These are phyloP conservation scores for Sisyra terminalis DNA, from an alignment of 2,888 invertebrate species.

Conservation along the genomic window DNA sequence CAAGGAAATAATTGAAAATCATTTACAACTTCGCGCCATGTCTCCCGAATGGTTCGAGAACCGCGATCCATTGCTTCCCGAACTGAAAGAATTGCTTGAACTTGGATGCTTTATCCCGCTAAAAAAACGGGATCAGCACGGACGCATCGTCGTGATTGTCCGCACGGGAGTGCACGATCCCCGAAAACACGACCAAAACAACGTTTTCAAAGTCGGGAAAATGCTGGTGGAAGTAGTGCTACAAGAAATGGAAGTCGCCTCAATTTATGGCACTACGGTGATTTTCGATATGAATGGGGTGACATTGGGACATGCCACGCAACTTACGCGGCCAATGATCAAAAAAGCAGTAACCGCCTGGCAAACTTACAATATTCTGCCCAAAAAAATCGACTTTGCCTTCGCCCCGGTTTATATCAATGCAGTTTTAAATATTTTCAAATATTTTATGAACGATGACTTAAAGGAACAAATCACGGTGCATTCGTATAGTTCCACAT, in stretches of 20 bases:
- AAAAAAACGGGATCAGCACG: conserved; percentile 27
- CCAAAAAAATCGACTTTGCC: conserved; percentile 47
- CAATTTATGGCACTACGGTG: conserved; percentile 34
- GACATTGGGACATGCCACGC: conserved; percentile 36
- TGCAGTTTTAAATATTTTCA: conserved; percentile 47
- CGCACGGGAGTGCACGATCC: conserved; percentile 42
- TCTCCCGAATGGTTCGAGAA: conserved; percentile 42
- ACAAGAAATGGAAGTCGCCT: conserved; percentile 30
- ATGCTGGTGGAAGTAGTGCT: conserved; percentile 44
- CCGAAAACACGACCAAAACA: conserved; percentile 32
- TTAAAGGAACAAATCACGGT: conserved; percentile 37
- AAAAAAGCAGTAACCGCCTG: conserved; percentile 43
- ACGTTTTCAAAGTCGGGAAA: conserved; percentile 43
- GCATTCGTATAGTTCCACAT: conserved; percentile 18
- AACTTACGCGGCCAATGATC: conserved; percentile 37
- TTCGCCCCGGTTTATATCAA: conserved; percentile 50
- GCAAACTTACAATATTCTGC: conserved; percentile 54
- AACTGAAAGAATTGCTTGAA: conserved; percentile 36
- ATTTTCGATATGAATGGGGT: conserved; percentile 44
- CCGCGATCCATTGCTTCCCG: conserved; percentile 36
- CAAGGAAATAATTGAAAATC: conserved; percentile 37
- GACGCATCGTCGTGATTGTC: conserved; percentile 38
- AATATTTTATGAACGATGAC: conserved; percentile 43
- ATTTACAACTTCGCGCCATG: conserved; percentile 34
- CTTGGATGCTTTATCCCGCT: conserved; percentile 44